A percentile compares a stretch with the other conserved stretches of the same genome.
phyloP scores from a whole-genome alignment of 2,797 vertebrate genomes.

The Falco columbarius region DNA sequence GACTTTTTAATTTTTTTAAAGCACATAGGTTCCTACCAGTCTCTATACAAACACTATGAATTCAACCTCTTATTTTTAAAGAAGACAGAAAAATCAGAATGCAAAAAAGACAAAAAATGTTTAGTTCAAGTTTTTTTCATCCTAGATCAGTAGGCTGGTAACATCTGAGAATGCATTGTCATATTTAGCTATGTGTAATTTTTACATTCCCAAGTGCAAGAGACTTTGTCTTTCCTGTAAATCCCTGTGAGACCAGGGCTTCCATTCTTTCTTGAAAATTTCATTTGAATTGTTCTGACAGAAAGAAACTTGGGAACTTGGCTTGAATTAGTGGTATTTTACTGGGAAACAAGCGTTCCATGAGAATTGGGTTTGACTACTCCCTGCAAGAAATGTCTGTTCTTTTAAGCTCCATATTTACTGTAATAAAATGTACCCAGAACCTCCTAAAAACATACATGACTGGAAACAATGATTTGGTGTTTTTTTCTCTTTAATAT shows the following conservation, averaged over 20 bases:
- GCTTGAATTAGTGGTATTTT: not conserved
- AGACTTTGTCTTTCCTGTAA: not conserved
- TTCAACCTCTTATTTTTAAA: constrained; percentile 32
- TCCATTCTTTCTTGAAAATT: not conserved
- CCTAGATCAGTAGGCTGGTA: constrained; percentile 9
- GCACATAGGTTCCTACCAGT: constrained; percentile 43
- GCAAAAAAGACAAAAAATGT: constrained; percentile 6
- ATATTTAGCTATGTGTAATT: not conserved
- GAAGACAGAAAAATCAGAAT: not conserved
- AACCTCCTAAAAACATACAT: not conserved
- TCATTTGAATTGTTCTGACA: not conserved
- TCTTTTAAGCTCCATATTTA: not conserved
- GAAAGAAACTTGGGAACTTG: not conserved
- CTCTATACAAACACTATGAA: constrained; percentile 57
- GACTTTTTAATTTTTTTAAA: constrained; percentile 38
- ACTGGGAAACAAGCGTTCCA: not conserved
- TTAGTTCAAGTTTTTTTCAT: constrained; percentile 53
- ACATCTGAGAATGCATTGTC: not conserved
- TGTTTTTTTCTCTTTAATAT: not conserved
- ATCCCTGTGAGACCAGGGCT: not conserved
- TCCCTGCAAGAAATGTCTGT: not conserved
- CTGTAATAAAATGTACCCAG: not conserved
- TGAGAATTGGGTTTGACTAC: not conserved
- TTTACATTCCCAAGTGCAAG: not conserved
- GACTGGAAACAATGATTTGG: not conserved